These are phyloP conservation scores for Microtus pennsylvanicus DNA, from an alignment of 2,113 vertebrate genomes.

Conservation along the genomic window DNA sequence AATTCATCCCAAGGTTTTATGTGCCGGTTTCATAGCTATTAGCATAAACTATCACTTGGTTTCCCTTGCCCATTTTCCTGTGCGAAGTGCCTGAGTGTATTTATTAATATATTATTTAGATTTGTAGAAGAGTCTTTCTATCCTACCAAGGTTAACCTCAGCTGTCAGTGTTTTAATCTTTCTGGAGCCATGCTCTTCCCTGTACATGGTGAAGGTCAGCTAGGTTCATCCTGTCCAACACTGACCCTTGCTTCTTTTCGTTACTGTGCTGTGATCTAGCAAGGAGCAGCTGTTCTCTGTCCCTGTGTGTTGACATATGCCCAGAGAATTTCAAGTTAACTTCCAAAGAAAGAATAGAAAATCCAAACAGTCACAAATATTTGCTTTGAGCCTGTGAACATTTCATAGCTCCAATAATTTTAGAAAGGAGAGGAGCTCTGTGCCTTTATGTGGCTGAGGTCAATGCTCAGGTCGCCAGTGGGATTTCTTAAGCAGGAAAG, in stretches of 20 bases:
- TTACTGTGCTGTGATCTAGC: background rate
- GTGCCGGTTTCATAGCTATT: background rate
- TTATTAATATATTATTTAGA: conserved; percentile 27
- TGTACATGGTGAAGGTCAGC: background rate
- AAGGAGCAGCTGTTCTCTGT: conserved; percentile 5
- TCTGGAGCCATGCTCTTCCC: conserved; percentile 21
- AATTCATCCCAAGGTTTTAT: background rate
- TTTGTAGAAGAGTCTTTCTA: background rate
- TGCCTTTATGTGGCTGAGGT: background rate
- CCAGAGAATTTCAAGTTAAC: conserved; percentile 22
- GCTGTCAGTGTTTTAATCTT: conserved; percentile 20
- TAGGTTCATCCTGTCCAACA: background rate
- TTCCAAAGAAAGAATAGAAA: conserved; percentile 2
- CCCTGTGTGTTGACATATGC: background rate
- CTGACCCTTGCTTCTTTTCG: background rate
- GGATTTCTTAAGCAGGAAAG: conserved; percentile 43
- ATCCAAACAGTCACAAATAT: conserved; percentile 1
- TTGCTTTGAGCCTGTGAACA: conserved; percentile 9
- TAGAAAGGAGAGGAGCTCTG: background rate
- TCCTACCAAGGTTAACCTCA: background rate
- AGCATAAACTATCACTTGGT: background rate
- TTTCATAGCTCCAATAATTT: conserved; percentile 1
- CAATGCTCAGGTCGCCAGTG: background rate
- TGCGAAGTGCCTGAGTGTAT: background rate
- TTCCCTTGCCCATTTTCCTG: conserved; percentile 20